Evolutionary conservation across 35 echinoderm and acorn worm species (phyloP), one percentile per base, ranked within the genome.

Genomic region (Ophioderma brevispina): DNA sequence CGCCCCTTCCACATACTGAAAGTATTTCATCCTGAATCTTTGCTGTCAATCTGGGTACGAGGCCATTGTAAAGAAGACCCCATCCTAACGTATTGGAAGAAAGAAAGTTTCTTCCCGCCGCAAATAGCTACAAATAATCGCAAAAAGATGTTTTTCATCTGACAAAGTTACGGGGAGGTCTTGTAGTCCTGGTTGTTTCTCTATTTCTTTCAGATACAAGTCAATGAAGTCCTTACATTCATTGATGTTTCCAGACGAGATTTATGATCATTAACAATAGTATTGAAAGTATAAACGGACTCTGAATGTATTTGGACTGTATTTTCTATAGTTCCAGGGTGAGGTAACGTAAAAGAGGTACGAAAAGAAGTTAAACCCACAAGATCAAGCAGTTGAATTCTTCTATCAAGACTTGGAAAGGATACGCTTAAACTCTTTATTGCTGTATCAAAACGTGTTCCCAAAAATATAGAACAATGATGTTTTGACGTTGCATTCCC

Each of bases 401-500:
- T 18, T 1, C 28, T 18, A 40, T 46, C 80, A 13, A 40, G 37
- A 25, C 39, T n/a, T 41, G 36, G 1, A 40, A 0, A 82, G 38
- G 10, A 82, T 25, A 0, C 38, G 33, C 41, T 56, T 40, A 42
- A 84, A 84, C 8, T 52, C 41, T 31, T n/a, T 21, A 56, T 84
- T 34, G 31, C n/a, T 43, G 43, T 84, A 84, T 1, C 70, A 1
- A 59, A 64, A 75, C 32, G 50, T 0, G 10, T 59, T 0, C 10
- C 83, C 83, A 36, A 85, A 37, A 28, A 63, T 59, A 33, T 55
- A 6, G 83, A 85, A 28, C 83, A 85, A 85, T 85, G 15, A 85
- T 59, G 36, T 85, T 85, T 4, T n/a, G 83, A 85, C 0, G 92
- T 86, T 70, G 94, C 86, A 31, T 86, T 92, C 59, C 31, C 63